phyloP scores from a whole-genome alignment of 2,888 invertebrate genomes.

The Pseudococcus jackbeardsleyi region DNA sequence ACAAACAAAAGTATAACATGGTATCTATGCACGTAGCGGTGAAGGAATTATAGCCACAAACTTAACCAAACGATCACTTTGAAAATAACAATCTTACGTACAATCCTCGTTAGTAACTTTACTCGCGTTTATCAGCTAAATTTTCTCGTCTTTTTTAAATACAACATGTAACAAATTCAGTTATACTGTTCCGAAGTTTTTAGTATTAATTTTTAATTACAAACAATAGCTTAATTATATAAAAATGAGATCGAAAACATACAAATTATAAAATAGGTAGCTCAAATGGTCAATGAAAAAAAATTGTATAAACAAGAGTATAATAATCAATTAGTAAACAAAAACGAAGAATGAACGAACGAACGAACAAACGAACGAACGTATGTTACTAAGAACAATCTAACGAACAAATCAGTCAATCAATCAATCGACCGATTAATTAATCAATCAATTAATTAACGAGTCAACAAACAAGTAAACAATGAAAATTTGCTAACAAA shows the following conservation, averaged over 20 bases:
- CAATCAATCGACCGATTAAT: background rate
- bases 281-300: slow-evolving; percentile 28
- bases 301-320: background rate
- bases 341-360: background rate
- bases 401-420: slow-evolving; percentile 5
- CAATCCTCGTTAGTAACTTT: background rate
- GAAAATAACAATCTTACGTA: background rate
- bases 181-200: background rate
- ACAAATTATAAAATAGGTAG: slow-evolving; percentile 24
- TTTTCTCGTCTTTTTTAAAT: no score
- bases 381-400: background rate
- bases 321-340: background rate
- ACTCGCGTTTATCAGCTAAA: background rate
- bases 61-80: background rate
- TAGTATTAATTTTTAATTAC: background rate
- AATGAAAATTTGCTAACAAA: background rate
- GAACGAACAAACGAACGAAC: background rate
- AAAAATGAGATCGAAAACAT: slow-evolving; percentile 25
- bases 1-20: slow-evolving; percentile 20
- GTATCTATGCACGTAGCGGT: slow-evolving; percentile 17
- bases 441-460: background rate
- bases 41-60: slow-evolving; percentile 6
- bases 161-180: background rate
- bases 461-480: slow-evolving; percentile 8
- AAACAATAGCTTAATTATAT: background rate